Evolutionary conservation across 35 echinoderm and acorn worm genomes (phyloP).

Genomic region (Diadema setosum): DNA sequence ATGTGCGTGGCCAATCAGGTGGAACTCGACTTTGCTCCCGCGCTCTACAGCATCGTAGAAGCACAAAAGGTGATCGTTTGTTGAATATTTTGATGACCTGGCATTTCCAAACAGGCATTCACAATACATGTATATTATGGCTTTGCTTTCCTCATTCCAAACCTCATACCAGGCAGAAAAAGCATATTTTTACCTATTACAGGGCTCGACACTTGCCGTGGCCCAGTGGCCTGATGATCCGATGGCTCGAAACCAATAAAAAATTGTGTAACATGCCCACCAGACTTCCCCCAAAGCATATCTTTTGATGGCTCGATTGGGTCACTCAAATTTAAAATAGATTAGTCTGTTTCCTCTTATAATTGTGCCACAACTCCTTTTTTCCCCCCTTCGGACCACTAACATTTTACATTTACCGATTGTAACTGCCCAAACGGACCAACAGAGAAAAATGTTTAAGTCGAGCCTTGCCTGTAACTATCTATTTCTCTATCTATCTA

Average conservation of each 20-base stretch:
- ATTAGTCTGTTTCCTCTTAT: too few species aligned
- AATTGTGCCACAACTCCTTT: too few species aligned
- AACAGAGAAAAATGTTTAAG: too few species aligned
- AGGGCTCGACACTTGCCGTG: background rate
- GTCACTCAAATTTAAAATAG: too few species aligned
- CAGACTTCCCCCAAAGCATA: too few species aligned
- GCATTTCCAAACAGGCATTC: background rate
- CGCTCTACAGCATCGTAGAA: background rate
- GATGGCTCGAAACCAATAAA: background rate
- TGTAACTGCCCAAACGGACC: too few species aligned
- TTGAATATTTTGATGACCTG: background rate
- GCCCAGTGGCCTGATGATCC: background rate
- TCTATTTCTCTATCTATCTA: too few species aligned
- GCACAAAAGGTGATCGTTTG: background rate
- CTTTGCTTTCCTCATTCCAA: background rate
- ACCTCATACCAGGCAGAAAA: background rate
- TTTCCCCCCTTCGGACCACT: too few species aligned
- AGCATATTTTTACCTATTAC: background rate
- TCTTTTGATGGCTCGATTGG: too few species aligned
- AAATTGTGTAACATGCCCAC: too few species aligned
- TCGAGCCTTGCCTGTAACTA: too few species aligned
- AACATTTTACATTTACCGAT: too few species aligned
- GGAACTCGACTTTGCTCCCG: constrained; percentile 6
- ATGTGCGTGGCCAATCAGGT: background rate
- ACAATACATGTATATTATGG: background rate